Evolutionary conservation across 2,797 vertebrate species (phyloP), one percentile per base, ranked within the genome.

Genomic region (Carcharodon carcharias): DNA sequence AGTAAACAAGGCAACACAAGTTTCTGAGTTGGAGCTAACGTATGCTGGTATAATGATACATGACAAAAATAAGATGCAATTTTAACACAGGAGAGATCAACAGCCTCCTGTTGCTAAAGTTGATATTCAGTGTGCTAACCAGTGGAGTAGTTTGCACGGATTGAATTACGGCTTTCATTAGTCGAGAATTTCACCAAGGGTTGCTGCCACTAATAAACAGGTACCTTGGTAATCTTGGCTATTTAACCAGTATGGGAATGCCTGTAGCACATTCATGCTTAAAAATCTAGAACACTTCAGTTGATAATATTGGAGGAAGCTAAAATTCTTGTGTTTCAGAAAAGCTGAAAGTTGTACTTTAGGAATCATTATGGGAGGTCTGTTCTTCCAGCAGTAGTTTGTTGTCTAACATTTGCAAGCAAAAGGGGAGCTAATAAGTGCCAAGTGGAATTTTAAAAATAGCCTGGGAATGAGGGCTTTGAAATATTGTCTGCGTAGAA

Each of bases 141-240:
- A 73, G 26, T 56, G 67, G 69, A 71, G 28, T 73, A 31, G 4
- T 95, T 14, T 95, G 94, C 54, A 28, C 14, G 26, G 94, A 73
- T 95, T 95, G 67, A 73, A 26, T 95, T 95, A 95, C 94, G 73
- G 45, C 69, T 73, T 95, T 73, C 67, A 95, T 95, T 71, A 31
- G 67, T 73, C 12, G 45, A 65, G 94, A 71, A 71, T 95, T 71
- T 95, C 67, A 56, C 88, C 8, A 73, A 45, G 45, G 14, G 94
- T 73, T 95, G 94, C 23, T 56, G 67, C 67, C 67, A 73, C 16
- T 4, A 73, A 31, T 14, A 73, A 26, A 31, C 45, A 35, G 92
- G 9, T 69, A 95, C 50, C 14, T 11, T n/a, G 56, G 6, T 61
- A 91, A 91, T 31, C 26, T 58, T 26, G 56, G 28, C 67, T 95